Base-by-base conservation (phyloP, 2,797 vertebrate genomes). In the Sparus aurata region DNA sequence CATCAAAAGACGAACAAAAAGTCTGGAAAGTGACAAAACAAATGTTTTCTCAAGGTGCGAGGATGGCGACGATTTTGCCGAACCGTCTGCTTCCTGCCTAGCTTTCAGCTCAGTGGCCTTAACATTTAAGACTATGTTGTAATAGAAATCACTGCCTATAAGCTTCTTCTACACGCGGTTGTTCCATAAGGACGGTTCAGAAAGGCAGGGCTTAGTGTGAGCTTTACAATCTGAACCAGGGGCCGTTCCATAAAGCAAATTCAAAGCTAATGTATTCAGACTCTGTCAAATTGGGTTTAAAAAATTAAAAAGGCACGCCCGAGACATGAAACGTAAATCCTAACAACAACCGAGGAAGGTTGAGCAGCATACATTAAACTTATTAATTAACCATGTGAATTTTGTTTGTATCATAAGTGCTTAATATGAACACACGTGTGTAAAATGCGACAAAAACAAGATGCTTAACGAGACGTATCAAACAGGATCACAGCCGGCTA, bases 1-100 rank as follows among this genome's bases (percentile, higher is more conserved):
- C 49, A 68, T 80, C 22, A 78, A 61, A 74, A 46, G 52, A 69
- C 46, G 11, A 52, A 62, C 3, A 22, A 61, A 77, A 57, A 75
- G 27, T 73, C 20, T 38, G 15, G 34, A 55, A 67, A 62, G 38
- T 41, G 13, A 66, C 11, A n/a, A 3, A 54, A 64, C 46, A 66
- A 68, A 72, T 59, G 23, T 0, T 12, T 20, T 60, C 52, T 58
- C 8, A 22, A 25, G 20, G 22, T 61, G 30, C 61, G 11, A 13
- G 22, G 18, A 57, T 12, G 17, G 43, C 67, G 12, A 63, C 15
- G 20, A 13, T 54, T 63, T 9, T 20, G n/a, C 20, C 22, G 10
- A 72, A 72, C n/a, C n/a, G 18, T 20, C 11, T 45, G 27, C 30
- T 43, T 57, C 16, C 22, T 59, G 5, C 67, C 15, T 22, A 60